Evolutionary conservation across 2,797 vertebrate species (phyloP).

Genomic region (Pachyuromys duprasi): DNA sequence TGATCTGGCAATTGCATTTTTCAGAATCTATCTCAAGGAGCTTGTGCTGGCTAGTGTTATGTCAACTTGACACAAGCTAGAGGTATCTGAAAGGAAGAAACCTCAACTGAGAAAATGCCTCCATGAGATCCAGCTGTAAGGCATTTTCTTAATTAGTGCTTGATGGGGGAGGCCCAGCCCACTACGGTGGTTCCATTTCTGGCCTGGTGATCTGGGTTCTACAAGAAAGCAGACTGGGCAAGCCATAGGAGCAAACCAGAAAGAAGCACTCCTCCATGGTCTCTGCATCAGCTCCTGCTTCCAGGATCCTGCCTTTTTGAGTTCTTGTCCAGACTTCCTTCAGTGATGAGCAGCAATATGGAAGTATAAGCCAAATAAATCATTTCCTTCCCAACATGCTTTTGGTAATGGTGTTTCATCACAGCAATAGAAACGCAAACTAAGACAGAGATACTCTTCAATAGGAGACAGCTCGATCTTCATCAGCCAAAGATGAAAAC

Average conservation of each 20-base stretch:
- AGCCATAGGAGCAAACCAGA: background rate
- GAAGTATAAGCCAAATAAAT: background rate
- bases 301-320: background rate
- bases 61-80: background rate
- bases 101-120: background rate
- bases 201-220: background rate
- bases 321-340: background rate
- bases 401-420: background rate
- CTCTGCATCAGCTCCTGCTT: background rate
- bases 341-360: background rate
- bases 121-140: background rate
- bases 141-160: background rate
- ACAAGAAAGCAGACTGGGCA: background rate
- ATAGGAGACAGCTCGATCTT: background rate
- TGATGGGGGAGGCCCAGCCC: background rate
- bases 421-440: background rate
- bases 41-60: background rate
- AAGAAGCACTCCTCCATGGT: background rate
- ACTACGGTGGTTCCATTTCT: background rate
- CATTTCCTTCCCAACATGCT: background rate
- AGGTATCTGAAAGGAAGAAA: background rate
- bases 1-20: conserved; percentile 15
- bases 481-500: conserved; percentile 37
- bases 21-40: conserved; percentile 33
- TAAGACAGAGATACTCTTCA: conserved; percentile 8